Evolutionary conservation across 1,140 invertebrate genomes (phyloP), one percentile per base, ranked within the genome.

Genomic region (Whitmania pigra): DNA sequence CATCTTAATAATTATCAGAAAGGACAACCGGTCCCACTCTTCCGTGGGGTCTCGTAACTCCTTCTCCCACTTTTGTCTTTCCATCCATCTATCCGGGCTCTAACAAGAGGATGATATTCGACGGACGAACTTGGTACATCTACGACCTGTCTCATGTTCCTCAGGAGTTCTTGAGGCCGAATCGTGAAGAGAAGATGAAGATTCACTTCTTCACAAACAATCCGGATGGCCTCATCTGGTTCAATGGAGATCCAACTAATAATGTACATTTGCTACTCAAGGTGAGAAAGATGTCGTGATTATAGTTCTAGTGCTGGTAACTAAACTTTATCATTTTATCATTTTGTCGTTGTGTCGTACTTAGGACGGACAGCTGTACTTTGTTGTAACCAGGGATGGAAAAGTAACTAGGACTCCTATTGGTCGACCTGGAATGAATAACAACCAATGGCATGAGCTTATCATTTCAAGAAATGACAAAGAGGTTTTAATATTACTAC

Each of bases 211-310:
- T 76, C 60, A 77, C 78, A 13, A 67, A 73, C 22, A 43, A 76
- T 36, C 72, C 75, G 0, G 74, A 79, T 60, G 78, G 79, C 13
- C 73, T 80, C 0, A 69, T 80, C 20, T 80, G 78, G 78, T 74
- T 75, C 57, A 75, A 74, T 66, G 73, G 77, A 15, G 36, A 74
- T 67, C 67, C 76, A 29, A 29, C 67, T 27, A 69, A 75, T 22
- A 76, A 75, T 43, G 74, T 79, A 69, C 76, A 77, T 55, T 53
- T 80, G 17, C 74, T 74, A 17, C 68, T 80, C 17, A 77, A 76
- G 76, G 79, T 79, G 0, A 0, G 69, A n/a, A n/a, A 25, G 11
- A 25, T 20, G 2, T 27, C 29, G 17, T 25, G 2, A 27, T 63
- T 13, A 7, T 27, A n/a, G 11, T 63, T 4, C 9, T 17, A 20